Percentiles rank a stretch among this genome's conserved stretches.
These are phyloP conservation scores for Bruchidius siliquastri DNA, from an alignment of 2,888 invertebrate species.

Conservation along the genomic window DNA sequence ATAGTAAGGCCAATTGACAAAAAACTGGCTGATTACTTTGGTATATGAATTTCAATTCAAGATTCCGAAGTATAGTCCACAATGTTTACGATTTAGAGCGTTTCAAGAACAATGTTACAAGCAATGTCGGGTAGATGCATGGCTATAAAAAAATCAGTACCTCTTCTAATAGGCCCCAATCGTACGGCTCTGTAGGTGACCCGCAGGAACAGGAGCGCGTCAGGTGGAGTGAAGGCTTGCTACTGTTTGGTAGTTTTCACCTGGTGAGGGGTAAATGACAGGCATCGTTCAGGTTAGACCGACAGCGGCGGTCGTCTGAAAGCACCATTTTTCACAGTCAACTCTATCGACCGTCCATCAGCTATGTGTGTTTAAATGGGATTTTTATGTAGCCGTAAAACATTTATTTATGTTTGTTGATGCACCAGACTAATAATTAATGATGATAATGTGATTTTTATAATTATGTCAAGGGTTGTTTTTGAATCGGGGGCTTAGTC, in stretches of 20 bases:
- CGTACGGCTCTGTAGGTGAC: background rate
- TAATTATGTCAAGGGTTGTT: background rate
- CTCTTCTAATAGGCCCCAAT: background rate
- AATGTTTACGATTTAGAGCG: too few relatives aligned
- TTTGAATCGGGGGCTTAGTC: too few relatives aligned
- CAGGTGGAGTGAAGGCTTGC: background rate
- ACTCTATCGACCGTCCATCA: background rate
- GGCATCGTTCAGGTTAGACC: conserved; percentile 22
- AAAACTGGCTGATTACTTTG: too few relatives aligned
- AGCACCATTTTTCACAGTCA: background rate
- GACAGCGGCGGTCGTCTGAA: conserved; percentile 6
- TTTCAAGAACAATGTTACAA: too few relatives aligned
- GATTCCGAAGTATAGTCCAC: too few relatives aligned
- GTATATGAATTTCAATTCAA: too few relatives aligned
- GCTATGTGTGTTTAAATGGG: background rate
- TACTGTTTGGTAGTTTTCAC: conserved; percentile 19
- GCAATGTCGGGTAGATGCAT: too few relatives aligned
- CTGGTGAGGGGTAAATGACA: conserved; percentile 32
- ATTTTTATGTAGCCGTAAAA: background rate
- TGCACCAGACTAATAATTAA: background rate
- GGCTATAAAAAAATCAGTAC: too few relatives aligned
- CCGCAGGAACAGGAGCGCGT: conserved; percentile 13
- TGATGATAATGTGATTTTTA: background rate
- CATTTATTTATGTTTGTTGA: background rate
- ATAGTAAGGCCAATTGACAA: too few relatives aligned